phyloP scores from a whole-genome alignment of 2,113 vertebrate species.

The Seriola aureovittata region DNA sequence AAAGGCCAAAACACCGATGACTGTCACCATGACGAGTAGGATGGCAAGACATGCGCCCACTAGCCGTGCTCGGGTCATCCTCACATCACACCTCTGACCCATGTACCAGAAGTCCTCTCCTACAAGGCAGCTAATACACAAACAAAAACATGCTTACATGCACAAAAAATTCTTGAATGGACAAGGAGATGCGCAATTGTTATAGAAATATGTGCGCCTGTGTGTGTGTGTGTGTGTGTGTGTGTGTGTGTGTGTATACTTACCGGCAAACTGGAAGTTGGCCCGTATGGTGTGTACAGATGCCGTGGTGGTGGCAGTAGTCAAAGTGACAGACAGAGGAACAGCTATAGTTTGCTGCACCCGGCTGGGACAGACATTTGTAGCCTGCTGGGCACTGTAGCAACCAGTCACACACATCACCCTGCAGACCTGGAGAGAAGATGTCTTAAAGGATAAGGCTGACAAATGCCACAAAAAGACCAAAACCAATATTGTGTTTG shows the following conservation, averaged over 20 bases:
- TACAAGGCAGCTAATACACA: slow-evolving; percentile 85
- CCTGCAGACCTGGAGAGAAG: slow-evolving; percentile 76
- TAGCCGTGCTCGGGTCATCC: slow-evolving; percentile 86
- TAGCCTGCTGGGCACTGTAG: slow-evolving; percentile 86
- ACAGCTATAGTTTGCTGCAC: slow-evolving; percentile 82
- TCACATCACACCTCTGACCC: slow-evolving; percentile 88
- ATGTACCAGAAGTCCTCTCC: slow-evolving; percentile 92
- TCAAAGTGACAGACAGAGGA: slow-evolving; percentile 86
- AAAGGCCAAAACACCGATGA: slow-evolving; percentile 80
- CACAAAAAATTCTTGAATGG: neutral
- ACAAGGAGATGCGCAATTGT: neutral
- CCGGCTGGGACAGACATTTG: slow-evolving; percentile 70
- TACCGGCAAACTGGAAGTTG: slow-evolving; percentile 88
- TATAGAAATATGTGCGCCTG: neutral
- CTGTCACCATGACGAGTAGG: slow-evolving; percentile 79
- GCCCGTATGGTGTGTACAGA: slow-evolving; percentile 86
- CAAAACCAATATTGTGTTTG: too few species aligned
- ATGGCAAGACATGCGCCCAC: slow-evolving; percentile 83
- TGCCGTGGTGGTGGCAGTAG: slow-evolving; percentile 89
- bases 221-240: neutral
- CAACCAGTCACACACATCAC: slow-evolving; percentile 82
- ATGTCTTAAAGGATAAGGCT: neutral
- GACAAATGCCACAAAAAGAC: neutral
- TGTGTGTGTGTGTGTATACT: slow-evolving; percentile 60
- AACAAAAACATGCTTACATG: neutral